Percentiles rank a stretch among this genome's conserved stretches.
phyloP scores from a whole-genome alignment of 2,888 invertebrate genomes.

The Ormyrus thymus region DNA sequence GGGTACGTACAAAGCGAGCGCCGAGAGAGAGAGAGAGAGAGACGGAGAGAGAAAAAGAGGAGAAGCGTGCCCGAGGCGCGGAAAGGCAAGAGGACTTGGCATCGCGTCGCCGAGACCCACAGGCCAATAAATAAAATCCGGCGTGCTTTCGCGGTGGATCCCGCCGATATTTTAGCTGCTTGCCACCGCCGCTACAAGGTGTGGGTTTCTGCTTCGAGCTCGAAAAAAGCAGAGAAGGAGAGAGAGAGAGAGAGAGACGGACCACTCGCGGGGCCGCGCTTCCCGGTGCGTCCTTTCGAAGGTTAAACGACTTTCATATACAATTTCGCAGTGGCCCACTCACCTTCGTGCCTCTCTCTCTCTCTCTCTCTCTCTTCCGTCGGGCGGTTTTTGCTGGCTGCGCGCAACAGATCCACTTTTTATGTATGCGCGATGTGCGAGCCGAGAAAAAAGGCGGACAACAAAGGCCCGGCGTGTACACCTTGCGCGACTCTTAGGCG shows the following conservation, averaged over 20 bases:
- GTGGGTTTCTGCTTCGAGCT: slow-evolving; percentile 36
- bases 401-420: slow-evolving; percentile 14
- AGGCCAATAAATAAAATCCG: slow-evolving; percentile 68
- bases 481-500: slow-evolving; percentile 24
- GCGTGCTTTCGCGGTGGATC: slow-evolving; percentile 58
- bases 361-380: not conserved
- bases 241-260: not conserved
- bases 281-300: slow-evolving; percentile 45
- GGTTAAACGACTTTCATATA: slow-evolving; percentile 50
- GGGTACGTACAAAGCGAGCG: slow-evolving; percentile 54
- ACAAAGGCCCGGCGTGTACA: slow-evolving; percentile 10
- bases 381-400: not conserved
- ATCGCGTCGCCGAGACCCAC: slow-evolving; percentile 44
- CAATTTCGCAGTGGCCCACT: slow-evolving; percentile 45
- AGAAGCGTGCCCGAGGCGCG: slow-evolving; percentile 49
- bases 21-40: slow-evolving; percentile 58
- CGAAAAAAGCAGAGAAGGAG: not conserved
- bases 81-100: slow-evolving; percentile 54
- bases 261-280: not conserved
- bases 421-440: not conserved
- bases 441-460: not conserved
- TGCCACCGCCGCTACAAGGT: slow-evolving; percentile 52
- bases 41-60: slow-evolving; percentile 31
- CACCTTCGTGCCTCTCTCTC: slow-evolving; percentile 15
- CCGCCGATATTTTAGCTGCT: slow-evolving; percentile 60